phyloP scores from a whole-genome alignment of 2,113 vertebrate genomes.

The Fulica atra region DNA sequence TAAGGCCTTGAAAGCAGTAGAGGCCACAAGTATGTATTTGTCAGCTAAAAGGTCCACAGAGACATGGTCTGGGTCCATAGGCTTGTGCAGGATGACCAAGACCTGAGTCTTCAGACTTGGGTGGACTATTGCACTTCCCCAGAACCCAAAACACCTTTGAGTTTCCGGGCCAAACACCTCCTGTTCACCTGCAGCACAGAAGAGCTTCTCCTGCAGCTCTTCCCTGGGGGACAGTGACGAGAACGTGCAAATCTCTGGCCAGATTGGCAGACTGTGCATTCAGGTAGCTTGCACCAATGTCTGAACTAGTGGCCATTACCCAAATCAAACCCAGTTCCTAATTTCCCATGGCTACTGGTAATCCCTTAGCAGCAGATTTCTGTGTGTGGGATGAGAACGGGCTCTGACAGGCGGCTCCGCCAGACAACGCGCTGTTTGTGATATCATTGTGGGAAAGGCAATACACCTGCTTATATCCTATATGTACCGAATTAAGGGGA shows the following conservation, averaged over 20 bases:
- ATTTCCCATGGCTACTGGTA: not conserved
- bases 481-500: constrained; percentile 32
- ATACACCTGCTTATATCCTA: constrained; percentile 5
- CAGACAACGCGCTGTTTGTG: not conserved
- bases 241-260: not conserved
- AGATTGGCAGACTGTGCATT: not conserved
- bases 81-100: not conserved
- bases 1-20: not conserved
- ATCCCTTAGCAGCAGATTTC: not conserved
- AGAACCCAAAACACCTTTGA: not conserved
- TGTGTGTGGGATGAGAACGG: not conserved
- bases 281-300: not conserved
- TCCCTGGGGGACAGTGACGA: not conserved
- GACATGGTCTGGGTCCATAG: not conserved
- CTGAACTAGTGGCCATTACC: not conserved
- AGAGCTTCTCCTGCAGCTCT: not conserved
- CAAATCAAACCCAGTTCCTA: not conserved
- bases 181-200: not conserved
- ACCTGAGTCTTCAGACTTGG: not conserved
- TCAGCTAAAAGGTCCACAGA: not conserved
- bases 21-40: not conserved
- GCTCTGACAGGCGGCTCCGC: not conserved
- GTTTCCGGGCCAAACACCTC: not conserved
- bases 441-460: not conserved
- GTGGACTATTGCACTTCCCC: not conserved